Conservation (phyloP, 2,888 invertebrate species). For the Matsumyia berberina region DNA sequence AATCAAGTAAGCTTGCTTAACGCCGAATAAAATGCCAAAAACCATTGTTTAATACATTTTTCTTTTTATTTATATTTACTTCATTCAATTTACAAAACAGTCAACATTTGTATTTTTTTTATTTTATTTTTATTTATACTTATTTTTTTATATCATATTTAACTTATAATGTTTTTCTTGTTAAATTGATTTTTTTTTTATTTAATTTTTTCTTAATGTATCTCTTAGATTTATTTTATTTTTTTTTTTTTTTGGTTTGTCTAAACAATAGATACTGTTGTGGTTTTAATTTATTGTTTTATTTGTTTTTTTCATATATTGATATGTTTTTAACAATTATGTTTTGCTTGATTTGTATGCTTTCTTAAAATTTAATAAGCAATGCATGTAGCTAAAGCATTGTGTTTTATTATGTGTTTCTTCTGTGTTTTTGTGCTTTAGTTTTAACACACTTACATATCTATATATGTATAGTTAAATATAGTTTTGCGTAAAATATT, state of each 20-base stretch:
- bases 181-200: slow-evolving; percentile 16
- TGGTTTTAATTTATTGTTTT: slow-evolving; percentile 28
- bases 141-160: slow-evolving; percentile 31
- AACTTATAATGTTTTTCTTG: slow-evolving; percentile 38
- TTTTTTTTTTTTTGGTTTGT: slow-evolving; percentile 15
- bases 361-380: slow-evolving; percentile 47
- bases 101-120: slow-evolving; percentile 67
- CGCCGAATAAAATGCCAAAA: not conserved
- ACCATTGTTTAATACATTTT: slow-evolving; percentile 32
- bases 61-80: slow-evolving; percentile 68
- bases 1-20: no score
- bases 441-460: slow-evolving; percentile 35
- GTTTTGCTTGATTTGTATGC: slow-evolving; percentile 2
- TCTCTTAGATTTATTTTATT: slow-evolving; percentile 29
- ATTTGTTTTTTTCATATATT: slow-evolving; percentile 30
- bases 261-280: slow-evolving; percentile 61
- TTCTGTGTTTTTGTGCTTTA: slow-evolving; percentile 33
- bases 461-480: slow-evolving; percentile 24
- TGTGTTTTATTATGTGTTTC: slow-evolving; percentile 20
- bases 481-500: slow-evolving; percentile 24
- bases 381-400: slow-evolving; percentile 65
- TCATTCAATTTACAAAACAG: slow-evolving; percentile 76
- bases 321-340: slow-evolving; percentile 70
- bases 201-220: slow-evolving; percentile 34
- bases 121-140: slow-evolving; percentile 30